These are phyloP conservation scores for Cephus sareptanus DNA, from an alignment of 2,888 invertebrate genomes.

Conservation along the genomic window DNA sequence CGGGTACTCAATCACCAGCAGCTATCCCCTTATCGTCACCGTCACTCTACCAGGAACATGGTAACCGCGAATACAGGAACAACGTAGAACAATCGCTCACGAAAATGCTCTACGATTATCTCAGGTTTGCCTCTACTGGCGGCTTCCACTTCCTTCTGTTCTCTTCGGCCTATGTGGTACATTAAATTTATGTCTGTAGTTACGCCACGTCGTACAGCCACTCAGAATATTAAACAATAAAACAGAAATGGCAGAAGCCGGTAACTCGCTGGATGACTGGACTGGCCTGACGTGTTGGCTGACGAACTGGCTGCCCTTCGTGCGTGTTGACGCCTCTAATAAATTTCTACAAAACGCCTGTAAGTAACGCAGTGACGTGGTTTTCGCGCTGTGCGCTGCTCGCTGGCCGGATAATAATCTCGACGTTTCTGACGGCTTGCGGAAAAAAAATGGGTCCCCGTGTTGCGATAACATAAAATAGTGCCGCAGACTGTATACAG, in stretches of 20 bases:
- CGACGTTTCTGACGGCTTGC: constrained; percentile 11
- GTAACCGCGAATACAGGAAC: neutral
- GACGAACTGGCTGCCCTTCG: neutral
- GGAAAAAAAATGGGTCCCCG: constrained; percentile 1
- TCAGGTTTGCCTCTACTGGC: neutral
- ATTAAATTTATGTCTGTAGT: constrained; percentile 37
- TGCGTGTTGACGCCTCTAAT: constrained; percentile 19
- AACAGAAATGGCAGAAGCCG: constrained; percentile 25
- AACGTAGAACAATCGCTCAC: neutral
- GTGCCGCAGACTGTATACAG: neutral
- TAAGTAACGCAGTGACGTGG: constrained; percentile 21
- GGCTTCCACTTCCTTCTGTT: neutral
- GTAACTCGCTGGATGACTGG: neutral
- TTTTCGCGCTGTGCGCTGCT: constrained; percentile 22
- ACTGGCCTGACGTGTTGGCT: neutral
- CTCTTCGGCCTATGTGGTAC: neutral
- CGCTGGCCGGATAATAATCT: constrained; percentile 15
- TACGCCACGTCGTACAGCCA: constrained; percentile 36
- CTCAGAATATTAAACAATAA: constrained; percentile 49
- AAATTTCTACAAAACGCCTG: constrained; percentile 27
- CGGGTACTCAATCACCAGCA: neutral
- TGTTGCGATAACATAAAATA: neutral
- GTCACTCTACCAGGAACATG: neutral
- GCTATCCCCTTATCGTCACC: neutral
- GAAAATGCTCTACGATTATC: neutral